Evolutionary conservation across 2,888 invertebrate species (phyloP).

Genomic region (Celastrina argiolus): DNA sequence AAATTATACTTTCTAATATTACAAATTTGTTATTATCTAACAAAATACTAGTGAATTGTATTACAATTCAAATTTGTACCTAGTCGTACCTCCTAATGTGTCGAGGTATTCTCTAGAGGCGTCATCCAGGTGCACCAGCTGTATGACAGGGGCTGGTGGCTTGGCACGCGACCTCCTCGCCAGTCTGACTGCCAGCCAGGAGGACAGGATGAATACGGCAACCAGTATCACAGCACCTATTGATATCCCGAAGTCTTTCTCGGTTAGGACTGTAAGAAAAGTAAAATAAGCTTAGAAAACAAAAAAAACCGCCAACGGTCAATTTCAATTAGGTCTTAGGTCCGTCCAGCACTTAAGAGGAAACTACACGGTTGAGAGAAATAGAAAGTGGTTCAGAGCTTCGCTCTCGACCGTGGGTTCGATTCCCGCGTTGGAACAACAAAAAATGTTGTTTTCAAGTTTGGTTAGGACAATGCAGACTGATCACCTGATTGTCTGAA

Average conservation of each 20-base stretch:
- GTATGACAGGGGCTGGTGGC: conserved; percentile 59
- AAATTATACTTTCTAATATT: too few species aligned
- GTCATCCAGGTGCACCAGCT: conserved; percentile 66
- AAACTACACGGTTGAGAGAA: too few species aligned
- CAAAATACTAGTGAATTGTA: neutral
- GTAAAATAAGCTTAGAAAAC: neutral
- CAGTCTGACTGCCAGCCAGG: conserved; percentile 49
- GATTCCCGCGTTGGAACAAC: too few species aligned
- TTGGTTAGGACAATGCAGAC: too few species aligned
- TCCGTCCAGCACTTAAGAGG: too few species aligned
- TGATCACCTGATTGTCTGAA: too few species aligned
- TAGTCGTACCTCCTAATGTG: conserved; percentile 54
- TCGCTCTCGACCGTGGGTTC: too few species aligned
- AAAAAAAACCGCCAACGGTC: neutral
- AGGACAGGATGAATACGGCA: conserved; percentile 55
- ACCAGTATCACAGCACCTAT: conserved; percentile 60
- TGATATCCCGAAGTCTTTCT: conserved; percentile 65
- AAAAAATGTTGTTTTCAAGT: too few species aligned
- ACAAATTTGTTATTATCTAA: too few species aligned
- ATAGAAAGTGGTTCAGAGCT: too few species aligned
- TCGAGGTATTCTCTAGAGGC: conserved; percentile 65
- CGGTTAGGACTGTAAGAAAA: conserved; percentile 52
- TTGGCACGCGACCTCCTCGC: conserved; percentile 53
- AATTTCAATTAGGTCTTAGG: too few species aligned
- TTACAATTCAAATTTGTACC: conserved; percentile 13